These are phyloP conservation scores for Bos javanicus DNA, from an alignment of 2,113 vertebrate species.

Conservation along the genomic window DNA sequence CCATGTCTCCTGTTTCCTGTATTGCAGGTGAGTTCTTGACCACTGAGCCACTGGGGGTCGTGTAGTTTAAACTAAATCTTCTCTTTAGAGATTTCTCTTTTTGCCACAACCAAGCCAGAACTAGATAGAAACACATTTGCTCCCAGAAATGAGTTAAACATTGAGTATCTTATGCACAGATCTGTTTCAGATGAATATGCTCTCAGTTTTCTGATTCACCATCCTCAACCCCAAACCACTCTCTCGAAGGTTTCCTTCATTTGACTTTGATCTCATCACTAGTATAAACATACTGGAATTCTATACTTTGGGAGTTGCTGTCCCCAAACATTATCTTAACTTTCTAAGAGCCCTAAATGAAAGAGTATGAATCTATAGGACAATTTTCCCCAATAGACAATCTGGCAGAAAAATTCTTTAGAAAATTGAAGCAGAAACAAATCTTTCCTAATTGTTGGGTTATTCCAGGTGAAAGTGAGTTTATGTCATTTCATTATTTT, in stretches of 20 bases:
- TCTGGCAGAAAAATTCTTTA: not conserved
- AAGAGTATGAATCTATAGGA: not conserved
- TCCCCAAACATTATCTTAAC: not conserved
- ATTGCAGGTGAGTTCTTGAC: not conserved
- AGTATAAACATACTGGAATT: not conserved
- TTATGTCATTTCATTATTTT: not conserved
- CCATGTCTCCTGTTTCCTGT: not conserved
- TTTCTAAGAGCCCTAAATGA: not conserved
- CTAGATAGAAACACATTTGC: not conserved
- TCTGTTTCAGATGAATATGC: not conserved
- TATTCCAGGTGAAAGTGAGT: not conserved
- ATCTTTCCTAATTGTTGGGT: not conserved
- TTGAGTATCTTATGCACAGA: not conserved
- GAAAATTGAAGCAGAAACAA: not conserved
- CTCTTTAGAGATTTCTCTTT: not conserved
- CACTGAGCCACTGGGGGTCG: not conserved
- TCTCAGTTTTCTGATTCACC: not conserved
- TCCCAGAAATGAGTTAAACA: not conserved
- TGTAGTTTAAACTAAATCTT: constrained; percentile 53
- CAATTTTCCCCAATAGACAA: not conserved
- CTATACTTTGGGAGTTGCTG: not conserved
- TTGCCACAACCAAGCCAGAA: no score
- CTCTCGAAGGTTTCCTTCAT: not conserved
- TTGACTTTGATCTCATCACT: not conserved
- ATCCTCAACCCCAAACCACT: not conserved